These are phyloP conservation scores for Lottia gigantea DNA, from an alignment of 2,888 invertebrate genomes.

Conservation along the genomic window DNA sequence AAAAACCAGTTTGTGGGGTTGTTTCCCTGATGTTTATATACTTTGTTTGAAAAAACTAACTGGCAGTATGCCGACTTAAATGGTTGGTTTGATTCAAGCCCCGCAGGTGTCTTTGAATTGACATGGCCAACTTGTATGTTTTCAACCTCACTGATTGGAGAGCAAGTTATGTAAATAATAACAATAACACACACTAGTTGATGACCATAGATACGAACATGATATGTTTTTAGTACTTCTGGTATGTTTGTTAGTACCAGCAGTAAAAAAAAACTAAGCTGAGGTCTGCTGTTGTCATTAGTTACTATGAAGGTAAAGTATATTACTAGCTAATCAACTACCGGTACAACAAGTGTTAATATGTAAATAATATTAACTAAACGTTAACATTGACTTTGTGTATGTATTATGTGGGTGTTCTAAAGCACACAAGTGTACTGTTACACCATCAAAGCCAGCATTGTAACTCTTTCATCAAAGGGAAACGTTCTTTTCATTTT, in stretches of 20 bases:
- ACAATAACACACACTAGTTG: neutral
- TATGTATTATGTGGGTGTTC: no score
- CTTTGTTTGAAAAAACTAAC: neutral
- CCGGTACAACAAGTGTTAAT: no score
- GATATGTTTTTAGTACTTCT: no score
- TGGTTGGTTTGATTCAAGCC: neutral
- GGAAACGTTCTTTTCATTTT: no score
- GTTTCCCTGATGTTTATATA: neutral
- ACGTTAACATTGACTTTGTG: no score
- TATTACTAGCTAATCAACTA: conserved; percentile 1
- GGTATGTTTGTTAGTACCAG: no score
- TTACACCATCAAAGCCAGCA: no score
- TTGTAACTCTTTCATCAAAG: no score
- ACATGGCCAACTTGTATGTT: neutral
- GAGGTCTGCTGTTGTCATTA: conserved; percentile 4
- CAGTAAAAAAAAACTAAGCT: no score
- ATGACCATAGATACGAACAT: no score
- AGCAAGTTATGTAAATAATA: neutral
- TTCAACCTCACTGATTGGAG: conserved; percentile 4
- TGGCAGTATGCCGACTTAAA: conserved; percentile 5
- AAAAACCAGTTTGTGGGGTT: neutral
- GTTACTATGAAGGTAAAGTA: neutral
- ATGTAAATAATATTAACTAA: no score
- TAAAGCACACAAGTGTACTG: no score
- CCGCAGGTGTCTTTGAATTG: conserved; percentile 4